Evolutionary conservation across 1,140 invertebrate species (phyloP).

Genomic region (Zeugodacus cucurbitae): DNA sequence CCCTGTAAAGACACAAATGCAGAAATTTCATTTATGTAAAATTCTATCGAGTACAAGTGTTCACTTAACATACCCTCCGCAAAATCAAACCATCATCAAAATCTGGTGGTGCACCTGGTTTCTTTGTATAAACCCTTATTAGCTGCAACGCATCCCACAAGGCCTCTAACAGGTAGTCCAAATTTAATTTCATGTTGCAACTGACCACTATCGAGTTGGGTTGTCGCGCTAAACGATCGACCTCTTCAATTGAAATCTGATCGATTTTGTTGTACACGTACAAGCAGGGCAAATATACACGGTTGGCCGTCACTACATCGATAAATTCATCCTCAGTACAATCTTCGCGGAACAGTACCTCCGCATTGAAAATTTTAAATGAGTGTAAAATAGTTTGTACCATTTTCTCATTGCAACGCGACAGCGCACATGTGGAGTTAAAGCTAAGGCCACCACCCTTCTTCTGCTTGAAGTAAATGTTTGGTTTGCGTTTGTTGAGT

Average conservation of each 20-base stretch:
- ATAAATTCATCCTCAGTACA: constrained; percentile 96
- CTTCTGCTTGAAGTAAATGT: constrained; percentile 99
- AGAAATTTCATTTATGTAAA: not conserved
- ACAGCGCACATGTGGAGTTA: constrained; percentile 94
- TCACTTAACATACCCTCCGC: constrained; percentile 70
- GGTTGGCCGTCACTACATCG: constrained; percentile 97
- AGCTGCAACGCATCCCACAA: constrained; percentile 95
- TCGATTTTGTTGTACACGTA: constrained; percentile 99
- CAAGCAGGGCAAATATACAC: constrained; percentile 96
- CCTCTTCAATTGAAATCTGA: constrained; percentile 99
- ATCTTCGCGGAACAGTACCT: constrained; percentile 97
- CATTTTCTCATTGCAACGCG: constrained; percentile 96
- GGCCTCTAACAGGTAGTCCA: constrained; percentile 93
- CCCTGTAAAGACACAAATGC: constrained; percentile 69
- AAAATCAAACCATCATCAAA: constrained; percentile 95
- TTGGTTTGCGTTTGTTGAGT: constrained; percentile 93
- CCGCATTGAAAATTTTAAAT: constrained; percentile 99
- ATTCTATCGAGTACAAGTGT: not conserved
- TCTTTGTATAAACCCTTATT: constrained; percentile 98
- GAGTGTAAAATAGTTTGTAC: constrained; percentile 98
- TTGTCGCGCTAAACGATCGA: constrained; percentile 92
- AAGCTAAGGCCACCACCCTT: constrained; percentile 99
- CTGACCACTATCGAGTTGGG: constrained; percentile 95
- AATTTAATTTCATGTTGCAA: constrained; percentile 99
- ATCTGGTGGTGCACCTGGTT: constrained; percentile 95